Evolutionary conservation across 1,140 invertebrate genomes (phyloP).

Genomic region (Pseudoatta argentina): DNA sequence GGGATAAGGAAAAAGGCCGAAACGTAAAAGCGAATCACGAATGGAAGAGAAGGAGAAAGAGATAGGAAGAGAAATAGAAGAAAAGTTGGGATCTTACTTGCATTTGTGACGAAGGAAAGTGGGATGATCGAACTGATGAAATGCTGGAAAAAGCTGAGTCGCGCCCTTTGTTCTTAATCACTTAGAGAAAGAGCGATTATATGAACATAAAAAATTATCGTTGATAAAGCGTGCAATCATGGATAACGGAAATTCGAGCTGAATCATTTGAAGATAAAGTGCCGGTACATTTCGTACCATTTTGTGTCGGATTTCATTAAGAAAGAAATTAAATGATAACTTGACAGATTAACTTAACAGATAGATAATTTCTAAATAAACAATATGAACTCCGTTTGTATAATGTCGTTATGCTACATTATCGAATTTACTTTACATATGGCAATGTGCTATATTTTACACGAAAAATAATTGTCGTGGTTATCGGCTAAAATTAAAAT

Average conservation of each 20-base stretch:
- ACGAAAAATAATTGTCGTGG: constrained; percentile 17
- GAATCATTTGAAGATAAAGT: background rate
- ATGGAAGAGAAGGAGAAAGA: background rate
- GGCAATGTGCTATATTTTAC: background rate
- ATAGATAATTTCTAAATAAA: constrained; percentile 18
- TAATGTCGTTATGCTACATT: background rate
- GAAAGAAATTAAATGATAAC: background rate
- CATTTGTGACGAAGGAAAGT: constrained; percentile 46
- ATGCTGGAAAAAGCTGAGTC: constrained; percentile 46
- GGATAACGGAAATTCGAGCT: background rate
- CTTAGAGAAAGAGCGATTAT: constrained; percentile 20
- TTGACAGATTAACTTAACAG: background rate
- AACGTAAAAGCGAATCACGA: constrained; percentile 38
- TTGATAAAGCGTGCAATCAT: constrained; percentile 21
- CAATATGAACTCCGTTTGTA: background rate
- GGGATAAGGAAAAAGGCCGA: constrained; percentile 68
- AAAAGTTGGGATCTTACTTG: constrained; percentile 34
- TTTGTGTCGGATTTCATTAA: background rate
- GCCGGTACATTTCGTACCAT: background rate
- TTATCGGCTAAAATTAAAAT: constrained; percentile 13
- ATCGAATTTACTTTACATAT: background rate
- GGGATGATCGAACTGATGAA: constrained; percentile 50
- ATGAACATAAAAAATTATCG: constrained; percentile 29
- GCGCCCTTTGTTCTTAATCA: constrained; percentile 40
- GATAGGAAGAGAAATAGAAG: background rate